Percentiles rank a stretch among this genome's conserved stretches.
phyloP scores from a whole-genome alignment of 2,113 vertebrate genomes.

The Hippoglossus stenolepis region DNA sequence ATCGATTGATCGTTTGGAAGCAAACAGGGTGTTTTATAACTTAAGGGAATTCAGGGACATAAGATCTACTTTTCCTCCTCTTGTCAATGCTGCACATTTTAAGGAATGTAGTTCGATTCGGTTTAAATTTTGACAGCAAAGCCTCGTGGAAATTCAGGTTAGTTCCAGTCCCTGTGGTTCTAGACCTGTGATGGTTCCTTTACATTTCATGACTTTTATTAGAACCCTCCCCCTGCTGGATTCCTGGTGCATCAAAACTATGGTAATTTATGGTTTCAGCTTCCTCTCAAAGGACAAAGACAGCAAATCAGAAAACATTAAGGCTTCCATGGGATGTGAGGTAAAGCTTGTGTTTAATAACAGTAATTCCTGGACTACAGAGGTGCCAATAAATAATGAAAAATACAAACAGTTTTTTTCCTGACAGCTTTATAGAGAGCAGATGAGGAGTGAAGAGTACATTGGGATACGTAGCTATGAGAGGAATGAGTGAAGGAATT shows the following conservation, averaged over 20 bases:
- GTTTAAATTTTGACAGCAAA: no score
- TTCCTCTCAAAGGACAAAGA: neutral
- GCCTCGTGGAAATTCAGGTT: no score
- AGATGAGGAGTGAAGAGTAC: conserved; percentile 2
- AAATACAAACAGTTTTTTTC: neutral
- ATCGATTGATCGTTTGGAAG: no score
- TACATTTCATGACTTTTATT: neutral
- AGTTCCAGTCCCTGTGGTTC: no score
- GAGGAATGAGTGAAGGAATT: neutral
- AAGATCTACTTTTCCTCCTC: no score
- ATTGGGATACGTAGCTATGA: neutral
- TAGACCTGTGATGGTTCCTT: conserved; percentile 1
- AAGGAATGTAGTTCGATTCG: no score
- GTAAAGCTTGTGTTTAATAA: conserved; percentile 4
- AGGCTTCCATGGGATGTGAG: neutral
- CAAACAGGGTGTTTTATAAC: no score
- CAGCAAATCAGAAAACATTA: neutral
- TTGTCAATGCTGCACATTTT: no score
- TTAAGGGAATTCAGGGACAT: no score
- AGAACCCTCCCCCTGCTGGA: neutral
- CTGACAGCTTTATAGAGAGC: conserved; percentile 11
- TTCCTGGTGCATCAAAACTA: conserved; percentile 3
- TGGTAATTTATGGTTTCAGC: neutral
- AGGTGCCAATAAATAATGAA: conserved; percentile 3
- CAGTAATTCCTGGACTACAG: neutral